A percentile compares a stretch with the other conserved stretches of the same genome.
Conservation (phyloP, 2,888 invertebrate species). For the Leptinotarsa rubiginosa region DNA sequence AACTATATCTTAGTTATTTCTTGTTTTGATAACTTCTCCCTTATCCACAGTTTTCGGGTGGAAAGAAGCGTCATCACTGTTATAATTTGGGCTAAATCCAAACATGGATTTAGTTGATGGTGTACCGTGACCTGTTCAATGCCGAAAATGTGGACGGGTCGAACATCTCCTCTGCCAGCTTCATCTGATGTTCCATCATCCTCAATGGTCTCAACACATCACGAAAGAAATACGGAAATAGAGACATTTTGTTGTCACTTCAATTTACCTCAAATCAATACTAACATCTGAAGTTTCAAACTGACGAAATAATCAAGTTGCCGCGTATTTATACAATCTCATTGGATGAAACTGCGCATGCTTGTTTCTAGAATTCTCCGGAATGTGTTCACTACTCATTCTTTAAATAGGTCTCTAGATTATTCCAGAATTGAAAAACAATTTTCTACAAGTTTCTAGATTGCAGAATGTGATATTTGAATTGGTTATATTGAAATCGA, state of each 20-base stretch:
- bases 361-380: background rate
- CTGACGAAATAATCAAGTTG: background rate
- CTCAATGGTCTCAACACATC: slow-evolving; percentile 55
- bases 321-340: slow-evolving; percentile 18
- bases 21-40: background rate
- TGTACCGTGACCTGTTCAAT: slow-evolving; percentile 45
- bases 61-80: background rate
- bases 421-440: background rate
- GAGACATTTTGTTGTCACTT: slow-evolving; percentile 50
- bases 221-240: slow-evolving; percentile 52
- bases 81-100: no score
- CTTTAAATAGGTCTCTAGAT: background rate
- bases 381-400: background rate
- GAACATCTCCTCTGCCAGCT: slow-evolving; percentile 52
- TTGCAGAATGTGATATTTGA: background rate
- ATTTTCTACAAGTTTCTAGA: background rate
- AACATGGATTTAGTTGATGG: slow-evolving; percentile 31
- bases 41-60: background rate
- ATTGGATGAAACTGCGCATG: slow-evolving; percentile 8
- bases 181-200: slow-evolving; percentile 56
- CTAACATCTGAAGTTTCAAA: background rate
- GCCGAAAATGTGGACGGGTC: slow-evolving; percentile 34
- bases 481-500: no score
- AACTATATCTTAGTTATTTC: slow-evolving; percentile 25
- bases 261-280: background rate